Conservation (phyloP, 2,797 vertebrate genomes). For the Cygnus olor region DNA sequence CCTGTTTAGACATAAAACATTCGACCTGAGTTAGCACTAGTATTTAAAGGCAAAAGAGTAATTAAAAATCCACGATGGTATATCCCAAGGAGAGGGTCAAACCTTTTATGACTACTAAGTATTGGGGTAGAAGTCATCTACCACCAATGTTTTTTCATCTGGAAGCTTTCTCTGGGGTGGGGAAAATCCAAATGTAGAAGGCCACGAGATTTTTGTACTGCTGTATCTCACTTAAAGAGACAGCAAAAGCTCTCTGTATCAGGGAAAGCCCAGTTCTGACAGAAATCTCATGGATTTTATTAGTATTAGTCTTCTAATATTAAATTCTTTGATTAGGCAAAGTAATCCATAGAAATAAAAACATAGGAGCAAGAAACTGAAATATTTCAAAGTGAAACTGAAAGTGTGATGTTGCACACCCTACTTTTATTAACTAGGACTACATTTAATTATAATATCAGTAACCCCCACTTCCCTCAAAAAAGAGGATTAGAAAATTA, state of each 20-base stretch:
- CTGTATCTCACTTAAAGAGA: background rate
- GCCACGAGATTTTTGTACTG: background rate
- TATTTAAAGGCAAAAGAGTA: background rate
- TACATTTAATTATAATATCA: background rate
- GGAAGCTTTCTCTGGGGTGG: background rate
- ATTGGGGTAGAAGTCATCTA: background rate
- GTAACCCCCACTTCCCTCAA: background rate
- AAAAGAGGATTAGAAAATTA: background rate
- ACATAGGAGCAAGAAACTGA: background rate
- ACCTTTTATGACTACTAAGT: background rate
- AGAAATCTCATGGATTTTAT: background rate
- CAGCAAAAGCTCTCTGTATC: background rate
- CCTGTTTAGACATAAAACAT: background rate
- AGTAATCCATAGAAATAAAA: background rate
- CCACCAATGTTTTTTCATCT: background rate
- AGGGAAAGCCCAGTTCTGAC: background rate
- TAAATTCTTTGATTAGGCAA: background rate
- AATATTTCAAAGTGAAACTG: background rate
- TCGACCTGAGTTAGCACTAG: background rate
- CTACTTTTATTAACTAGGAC: background rate
- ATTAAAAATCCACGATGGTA: background rate
- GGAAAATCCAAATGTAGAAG: background rate
- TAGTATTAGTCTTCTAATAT: background rate
- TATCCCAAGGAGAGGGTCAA: background rate
- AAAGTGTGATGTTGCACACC: background rate